Evolutionary conservation across 2,797 vertebrate species (phyloP).

Genomic region (Gambelia wislizenii): DNA sequence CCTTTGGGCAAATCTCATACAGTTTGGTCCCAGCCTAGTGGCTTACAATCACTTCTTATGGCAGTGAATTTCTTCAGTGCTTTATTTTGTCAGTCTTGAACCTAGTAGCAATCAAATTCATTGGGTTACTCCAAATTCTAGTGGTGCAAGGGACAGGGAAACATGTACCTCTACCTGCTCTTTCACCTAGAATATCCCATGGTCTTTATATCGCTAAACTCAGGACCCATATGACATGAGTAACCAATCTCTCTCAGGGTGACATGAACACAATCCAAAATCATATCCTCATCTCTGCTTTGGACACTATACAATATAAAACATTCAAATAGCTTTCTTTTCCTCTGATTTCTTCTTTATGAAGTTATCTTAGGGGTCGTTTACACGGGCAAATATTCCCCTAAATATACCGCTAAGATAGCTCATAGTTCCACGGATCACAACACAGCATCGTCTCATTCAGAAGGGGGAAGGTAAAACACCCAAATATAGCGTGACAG

Average conservation of each 20-base stretch:
- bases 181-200: not conserved
- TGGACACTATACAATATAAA: not conserved
- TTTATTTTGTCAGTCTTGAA: not conserved
- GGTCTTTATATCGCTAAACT: not conserved
- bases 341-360: not conserved
- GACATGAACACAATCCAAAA: not conserved
- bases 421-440: too few relatives aligned
- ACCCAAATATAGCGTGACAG: too few relatives aligned
- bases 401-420: too few relatives aligned
- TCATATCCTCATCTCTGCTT: not conserved
- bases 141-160: not conserved
- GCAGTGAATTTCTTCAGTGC: not conserved
- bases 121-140: not conserved
- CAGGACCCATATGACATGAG: not conserved
- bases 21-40: not conserved
- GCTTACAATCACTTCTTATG: not conserved
- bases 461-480: too few relatives aligned
- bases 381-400: too few relatives aligned
- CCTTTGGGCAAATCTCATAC: not conserved
- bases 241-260: not conserved
- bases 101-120: not conserved
- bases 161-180: not conserved
- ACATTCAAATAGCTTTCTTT: constrained; percentile 13
- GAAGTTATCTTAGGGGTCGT: not conserved
- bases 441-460: too few relatives aligned